Percentiles rank a stretch among this genome's conserved stretches.
phyloP scores from a whole-genome alignment of 2,113 vertebrate species.

The Cichladusa arquata region DNA sequence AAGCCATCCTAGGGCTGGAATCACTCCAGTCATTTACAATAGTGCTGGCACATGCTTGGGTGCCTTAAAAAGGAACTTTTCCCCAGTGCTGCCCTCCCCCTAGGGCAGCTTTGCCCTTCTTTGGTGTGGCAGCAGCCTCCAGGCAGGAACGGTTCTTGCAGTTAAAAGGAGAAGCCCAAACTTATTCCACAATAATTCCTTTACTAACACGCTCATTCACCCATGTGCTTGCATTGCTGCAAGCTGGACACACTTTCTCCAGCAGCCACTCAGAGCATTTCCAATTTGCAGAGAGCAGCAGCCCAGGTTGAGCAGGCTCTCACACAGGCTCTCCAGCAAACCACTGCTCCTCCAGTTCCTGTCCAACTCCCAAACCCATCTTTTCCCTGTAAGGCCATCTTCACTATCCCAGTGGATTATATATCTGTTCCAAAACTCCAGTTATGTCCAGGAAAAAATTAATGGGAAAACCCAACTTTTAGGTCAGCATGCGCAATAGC shows the following conservation, averaged over 20 bases:
- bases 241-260: neutral
- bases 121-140: neutral
- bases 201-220: rapidly evolving
- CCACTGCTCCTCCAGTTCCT: neutral
- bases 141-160: neutral
- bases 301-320: neutral
- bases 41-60: neutral
- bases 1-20: neutral
- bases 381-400: neutral
- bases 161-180: neutral
- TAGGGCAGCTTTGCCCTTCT: neutral
- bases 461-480: constrained; percentile 35
- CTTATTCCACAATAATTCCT: neutral
- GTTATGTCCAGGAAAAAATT: constrained; percentile 31
- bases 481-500: constrained; percentile 38
- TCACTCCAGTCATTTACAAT: neutral
- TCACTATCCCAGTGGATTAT: neutral
- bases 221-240: neutral
- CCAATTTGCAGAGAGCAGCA: neutral
- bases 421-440: neutral
- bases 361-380: neutral
- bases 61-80: neutral
- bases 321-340: neutral
- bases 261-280: neutral
- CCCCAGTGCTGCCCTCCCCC: neutral